Percentiles rank a stretch among this genome's conserved stretches.
phyloP scores from a whole-genome alignment of 1,140 invertebrate genomes.

The Atta cephalotes region DNA sequence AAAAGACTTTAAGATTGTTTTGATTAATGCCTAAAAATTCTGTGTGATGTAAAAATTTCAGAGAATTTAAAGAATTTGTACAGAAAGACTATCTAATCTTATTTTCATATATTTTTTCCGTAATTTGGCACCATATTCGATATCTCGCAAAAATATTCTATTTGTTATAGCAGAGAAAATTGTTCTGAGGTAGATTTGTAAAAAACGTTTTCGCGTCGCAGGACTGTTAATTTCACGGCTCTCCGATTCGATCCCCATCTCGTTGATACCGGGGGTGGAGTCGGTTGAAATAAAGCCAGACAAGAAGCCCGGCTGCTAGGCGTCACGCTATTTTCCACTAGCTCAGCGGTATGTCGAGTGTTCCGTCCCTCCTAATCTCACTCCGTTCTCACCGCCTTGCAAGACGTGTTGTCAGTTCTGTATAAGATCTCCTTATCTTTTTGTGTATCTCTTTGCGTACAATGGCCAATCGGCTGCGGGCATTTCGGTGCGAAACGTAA shows the following conservation, averaged over 20 bases:
- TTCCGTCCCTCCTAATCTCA: constrained; percentile 61
- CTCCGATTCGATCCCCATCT: constrained; percentile 48
- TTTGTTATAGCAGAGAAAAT: constrained; percentile 34
- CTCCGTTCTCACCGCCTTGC: not conserved
- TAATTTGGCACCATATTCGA: not conserved
- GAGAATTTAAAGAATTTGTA: not conserved
- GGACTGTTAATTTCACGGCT: constrained; percentile 52
- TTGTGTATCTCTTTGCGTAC: constrained; percentile 56
- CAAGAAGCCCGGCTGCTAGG: constrained; percentile 26
- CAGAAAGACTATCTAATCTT: not conserved
- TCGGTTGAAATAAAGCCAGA: constrained; percentile 63
- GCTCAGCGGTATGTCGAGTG: constrained; percentile 68
- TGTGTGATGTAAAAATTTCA: not conserved
- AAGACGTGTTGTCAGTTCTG: constrained; percentile 42
- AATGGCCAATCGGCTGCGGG: constrained; percentile 41
- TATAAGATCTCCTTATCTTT: constrained; percentile 51
- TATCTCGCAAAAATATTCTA: constrained; percentile 34
- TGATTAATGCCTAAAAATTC: not conserved
- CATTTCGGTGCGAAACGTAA: constrained; percentile 48
- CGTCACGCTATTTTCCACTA: constrained; percentile 76
- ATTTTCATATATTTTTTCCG: not conserved
- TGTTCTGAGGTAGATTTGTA: constrained; percentile 12
- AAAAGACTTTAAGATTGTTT: not conserved
- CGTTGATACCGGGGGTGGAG: constrained; percentile 41
- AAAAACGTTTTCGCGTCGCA: constrained; percentile 31